phyloP scores from a whole-genome alignment of 2,113 vertebrate genomes.

The Hassar affinis region DNA sequence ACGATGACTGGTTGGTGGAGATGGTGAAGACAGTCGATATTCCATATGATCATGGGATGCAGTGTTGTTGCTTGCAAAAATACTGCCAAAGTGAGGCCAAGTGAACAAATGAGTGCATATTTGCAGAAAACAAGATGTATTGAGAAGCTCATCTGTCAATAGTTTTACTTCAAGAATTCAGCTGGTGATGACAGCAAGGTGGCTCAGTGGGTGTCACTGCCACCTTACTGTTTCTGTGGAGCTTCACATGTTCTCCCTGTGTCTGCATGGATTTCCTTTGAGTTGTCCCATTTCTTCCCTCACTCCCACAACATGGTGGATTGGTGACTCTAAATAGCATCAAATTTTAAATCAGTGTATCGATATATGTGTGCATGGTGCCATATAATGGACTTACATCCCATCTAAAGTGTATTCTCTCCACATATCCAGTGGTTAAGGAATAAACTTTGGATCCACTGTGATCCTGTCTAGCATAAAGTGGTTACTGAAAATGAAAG shows the following conservation, averaged over 20 bases:
- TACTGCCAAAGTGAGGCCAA: background rate
- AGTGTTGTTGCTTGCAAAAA: background rate
- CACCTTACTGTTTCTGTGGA: background rate
- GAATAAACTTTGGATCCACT: background rate
- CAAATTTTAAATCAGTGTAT: background rate
- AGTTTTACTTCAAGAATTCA: background rate
- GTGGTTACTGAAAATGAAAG: background rate
- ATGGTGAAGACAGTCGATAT: background rate
- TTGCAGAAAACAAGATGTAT: background rate
- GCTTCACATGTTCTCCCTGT: background rate
- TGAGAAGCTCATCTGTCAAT: background rate
- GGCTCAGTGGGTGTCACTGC: background rate
- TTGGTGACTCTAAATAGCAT: background rate
- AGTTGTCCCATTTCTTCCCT: background rate
- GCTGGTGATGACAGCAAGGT: background rate
- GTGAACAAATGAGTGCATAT: background rate
- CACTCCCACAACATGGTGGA: background rate
- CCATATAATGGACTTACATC: background rate
- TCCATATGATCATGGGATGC: background rate
- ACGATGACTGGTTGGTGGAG: background rate
- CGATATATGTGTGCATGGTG: background rate
- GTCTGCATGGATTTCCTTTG: background rate
- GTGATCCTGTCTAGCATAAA: background rate
- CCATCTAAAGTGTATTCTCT: background rate
- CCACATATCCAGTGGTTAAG: background rate